Base-by-base conservation (phyloP, 2,888 invertebrate species). In the Agrotis clavis region DNA sequence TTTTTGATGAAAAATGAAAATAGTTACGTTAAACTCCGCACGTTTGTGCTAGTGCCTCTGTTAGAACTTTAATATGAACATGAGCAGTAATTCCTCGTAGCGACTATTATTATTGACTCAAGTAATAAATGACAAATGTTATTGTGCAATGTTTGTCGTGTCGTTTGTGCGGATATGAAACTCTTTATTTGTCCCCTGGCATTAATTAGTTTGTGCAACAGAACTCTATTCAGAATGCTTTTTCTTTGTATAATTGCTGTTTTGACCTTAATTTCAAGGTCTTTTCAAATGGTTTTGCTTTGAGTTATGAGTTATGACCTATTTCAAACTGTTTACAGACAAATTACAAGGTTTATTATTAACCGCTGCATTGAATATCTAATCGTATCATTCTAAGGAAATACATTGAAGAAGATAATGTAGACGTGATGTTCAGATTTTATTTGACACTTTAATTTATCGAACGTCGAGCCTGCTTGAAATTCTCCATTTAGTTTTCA, bases 151-250 rank as follows among this genome's bases (percentile, higher is more conserved):
- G 86, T 88, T 83, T 86, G 85, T 80, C 67, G 70, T 74, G 82
- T 83, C 87, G 84, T 87, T 86, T 88, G 86, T 80, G 82, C 88
- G 87, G 89, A 90, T 90, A 90, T 90, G 89, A 90, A 88, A 89
- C 73, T 88, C 80, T 88, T 84, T 89, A 86, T 91, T 91, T 90
- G 83, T 83, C 84, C 81, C 77, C 75, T 69, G 81, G 84, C 78
- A 85, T 83, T 85, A 87, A 90, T 88, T 87, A 89, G 86, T 89
- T 89, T 85, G 81, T 86, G 82, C 81, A 79, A 77, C 65, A 67
- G 71, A 71, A 82, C 77, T 81, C 62, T 82, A 69, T 77, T 77
- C 18, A 35, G 57, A 35, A 65, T 80, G 78, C 35, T 64, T 64
- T 76, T 65, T 25, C 50, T 76, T 80, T 66, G 77, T 72, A 67